phyloP scores from a whole-genome alignment of 2,888 invertebrate genomes.

The Coecobrya sp. region DNA sequence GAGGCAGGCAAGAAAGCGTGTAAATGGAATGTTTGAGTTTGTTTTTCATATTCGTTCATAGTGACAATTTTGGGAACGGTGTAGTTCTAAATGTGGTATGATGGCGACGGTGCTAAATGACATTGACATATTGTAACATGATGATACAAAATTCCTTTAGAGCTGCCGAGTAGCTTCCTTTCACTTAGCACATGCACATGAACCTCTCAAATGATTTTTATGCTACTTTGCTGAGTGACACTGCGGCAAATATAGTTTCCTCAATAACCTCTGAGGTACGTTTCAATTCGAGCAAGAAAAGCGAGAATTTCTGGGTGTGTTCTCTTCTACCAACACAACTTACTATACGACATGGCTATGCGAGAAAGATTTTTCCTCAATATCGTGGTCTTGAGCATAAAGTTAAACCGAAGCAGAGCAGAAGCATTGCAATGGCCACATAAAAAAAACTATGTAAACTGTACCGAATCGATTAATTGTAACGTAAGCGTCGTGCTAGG shows the following conservation, averaged over 20 bases:
- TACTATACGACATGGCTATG: background rate
- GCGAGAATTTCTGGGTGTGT: constrained; percentile 62
- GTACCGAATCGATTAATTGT: constrained; percentile 63
- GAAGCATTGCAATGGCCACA: constrained; percentile 53
- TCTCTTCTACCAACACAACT: constrained; percentile 13
- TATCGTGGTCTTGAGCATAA: background rate
- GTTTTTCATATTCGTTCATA: background rate
- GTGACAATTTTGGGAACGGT: constrained; percentile 28
- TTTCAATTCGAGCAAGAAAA: constrained; percentile 43
- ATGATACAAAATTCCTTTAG: constrained; percentile 53
- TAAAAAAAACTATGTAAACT: constrained; percentile 52
- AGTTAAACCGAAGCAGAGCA: constrained; percentile 15
- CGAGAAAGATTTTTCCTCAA: background rate
- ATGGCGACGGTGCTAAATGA: constrained; percentile 55
- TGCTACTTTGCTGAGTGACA: background rate
- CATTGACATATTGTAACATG: constrained; percentile 64
- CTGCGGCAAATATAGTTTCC: constrained; percentile 50
- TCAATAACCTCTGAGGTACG: background rate
- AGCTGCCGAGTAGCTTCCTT: constrained; percentile 49
- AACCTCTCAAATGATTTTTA: background rate
- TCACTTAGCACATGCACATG: constrained; percentile 48
- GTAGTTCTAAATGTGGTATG: constrained; percentile 27
- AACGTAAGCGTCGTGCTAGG: constrained; percentile 53
- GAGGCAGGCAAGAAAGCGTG: background rate
- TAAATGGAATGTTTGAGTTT: background rate